Evolutionary conservation across 1,140 invertebrate genomes (phyloP), one percentile per base, ranked within the genome.

Genomic region (Helicorthomorpha holstii): DNA sequence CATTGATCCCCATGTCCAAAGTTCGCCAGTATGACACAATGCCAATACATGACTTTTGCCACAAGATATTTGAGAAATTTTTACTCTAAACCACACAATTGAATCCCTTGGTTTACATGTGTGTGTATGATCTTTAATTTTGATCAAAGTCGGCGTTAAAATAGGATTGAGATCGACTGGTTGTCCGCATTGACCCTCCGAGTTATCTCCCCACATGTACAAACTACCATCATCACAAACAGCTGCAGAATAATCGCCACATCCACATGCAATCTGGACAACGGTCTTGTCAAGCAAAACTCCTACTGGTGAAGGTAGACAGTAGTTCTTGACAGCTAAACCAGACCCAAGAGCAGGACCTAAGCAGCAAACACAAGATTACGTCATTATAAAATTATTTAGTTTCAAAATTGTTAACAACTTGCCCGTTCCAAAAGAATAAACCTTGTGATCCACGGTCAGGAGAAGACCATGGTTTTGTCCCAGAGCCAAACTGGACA

Each of bases 131-230:
- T 49, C 27, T 7, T 10, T 14, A 21, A 53, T 19, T 23, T 38
- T 2, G 7, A 53, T 47, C 3, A 34, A 22, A 22, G 4, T 41
- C 16, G 52, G 52, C 34, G 38, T 14, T 16, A 25, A 23, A 16
- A 49, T 16, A 3, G 16, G 2, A 16, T 38, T n/a, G 10, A n/a
- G 16, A 25, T 53, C 38, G 14, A 25, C 45, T 25, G 29, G 16
- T 16, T 7, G 29, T 12, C 43, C 54, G 27, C 54, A 55, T 44
- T 55, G 54, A 26, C 27, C 22, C 10, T 44, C n/a, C 1, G 12
- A 22, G 24, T 55, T 55, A 23, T 55, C 23, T 16, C 54, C 54
- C 54, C 54, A 55, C 50, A 55, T 53, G 25, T 46, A 55, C n/a
- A 55, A 1, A 21, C 38, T 16, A 14, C 54, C 54, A 23, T 47